phyloP scores from a whole-genome alignment of 2,797 vertebrate genomes.

The Brachyrhaphis roseni region DNA sequence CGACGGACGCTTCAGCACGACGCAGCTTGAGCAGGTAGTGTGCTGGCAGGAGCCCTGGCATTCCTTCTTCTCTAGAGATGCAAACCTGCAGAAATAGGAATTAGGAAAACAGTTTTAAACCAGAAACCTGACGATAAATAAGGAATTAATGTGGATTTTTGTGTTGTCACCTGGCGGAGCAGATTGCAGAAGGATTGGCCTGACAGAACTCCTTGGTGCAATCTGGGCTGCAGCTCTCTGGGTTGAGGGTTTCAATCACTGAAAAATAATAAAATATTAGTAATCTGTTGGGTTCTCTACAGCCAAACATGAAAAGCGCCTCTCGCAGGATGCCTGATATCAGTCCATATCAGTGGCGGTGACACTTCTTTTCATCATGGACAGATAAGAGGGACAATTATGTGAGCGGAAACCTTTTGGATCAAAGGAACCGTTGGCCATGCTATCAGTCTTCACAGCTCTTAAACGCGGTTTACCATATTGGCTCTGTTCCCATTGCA shows the following conservation, averaged over 20 bases:
- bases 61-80: constrained; percentile 58
- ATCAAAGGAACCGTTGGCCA: constrained; percentile 76
- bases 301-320: constrained; percentile 13
- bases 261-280: constrained; percentile 14
- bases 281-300: constrained; percentile 6
- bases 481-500: constrained; percentile 31
- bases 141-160: neutral
- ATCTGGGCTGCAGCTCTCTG: constrained; percentile 70
- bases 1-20: constrained; percentile 65
- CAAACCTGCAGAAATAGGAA: constrained; percentile 50
- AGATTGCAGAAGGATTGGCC: constrained; percentile 69
- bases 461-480: constrained; percentile 60
- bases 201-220: constrained; percentile 78
- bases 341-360: constrained; percentile 29
- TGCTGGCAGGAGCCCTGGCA: constrained; percentile 80
- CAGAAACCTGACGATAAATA: neutral
- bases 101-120: neutral
- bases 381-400: constrained; percentile 73
- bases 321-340: constrained; percentile 49
- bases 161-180: constrained; percentile 74
- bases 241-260: constrained; percentile 69
- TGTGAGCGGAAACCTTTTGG: constrained; percentile 56
- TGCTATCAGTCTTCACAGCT: constrained; percentile 66
- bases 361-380: constrained; percentile 48
- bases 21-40: constrained; percentile 79